Evolutionary conservation across 2,888 invertebrate species (phyloP), one percentile per base, ranked within the genome.

Genomic region (Oasisia sp.): DNA sequence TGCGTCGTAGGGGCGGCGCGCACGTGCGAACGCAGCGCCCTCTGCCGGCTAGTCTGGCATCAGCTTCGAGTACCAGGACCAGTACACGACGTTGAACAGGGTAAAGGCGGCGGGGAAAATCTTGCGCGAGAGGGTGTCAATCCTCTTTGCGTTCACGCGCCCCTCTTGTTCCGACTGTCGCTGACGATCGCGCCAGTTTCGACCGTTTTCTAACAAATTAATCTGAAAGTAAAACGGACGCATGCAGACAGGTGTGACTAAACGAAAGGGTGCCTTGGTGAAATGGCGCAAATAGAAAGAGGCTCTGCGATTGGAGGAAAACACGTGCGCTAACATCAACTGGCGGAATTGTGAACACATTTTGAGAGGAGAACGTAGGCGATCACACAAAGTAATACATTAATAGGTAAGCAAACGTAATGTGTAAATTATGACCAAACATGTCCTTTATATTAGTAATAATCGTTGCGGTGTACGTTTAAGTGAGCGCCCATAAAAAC

Each of bases 41-140:
- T n/a, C 74, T 74, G 27, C 74, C 74, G 74, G n/a, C 27, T 74
- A 74, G 27, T 74, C 74, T n/a, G 74, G 74, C 74, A 74, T 74
- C 74, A 74, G 74, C 74, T 74, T 74, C 27, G 74, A 19, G 74
- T 74, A 74, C 74, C 74, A 74, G n/a, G 74, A 74, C 94, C 94
- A 94, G 91, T 94, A 94, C 32, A 94, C 92, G 92, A 93, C 91
- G 93, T 94, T 94, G 93, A 94, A 94, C 90, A 94, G 90, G 32
- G 92, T 90, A 92, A 94, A 94, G 27, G 94, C 92, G 44, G 93
- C 58, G 50, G 94, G 94, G 89, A 94, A 94, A n/a, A 94, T 91
- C 92, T 94, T 94, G 90, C 94, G 91, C 45, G 94, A 93, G 32
- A 94, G 92, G 93, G 93, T 93, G 93, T 94, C 94, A 45, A 94